Base-by-base conservation (phyloP, 2,888 invertebrate species). In the Tenthredo notha region DNA sequence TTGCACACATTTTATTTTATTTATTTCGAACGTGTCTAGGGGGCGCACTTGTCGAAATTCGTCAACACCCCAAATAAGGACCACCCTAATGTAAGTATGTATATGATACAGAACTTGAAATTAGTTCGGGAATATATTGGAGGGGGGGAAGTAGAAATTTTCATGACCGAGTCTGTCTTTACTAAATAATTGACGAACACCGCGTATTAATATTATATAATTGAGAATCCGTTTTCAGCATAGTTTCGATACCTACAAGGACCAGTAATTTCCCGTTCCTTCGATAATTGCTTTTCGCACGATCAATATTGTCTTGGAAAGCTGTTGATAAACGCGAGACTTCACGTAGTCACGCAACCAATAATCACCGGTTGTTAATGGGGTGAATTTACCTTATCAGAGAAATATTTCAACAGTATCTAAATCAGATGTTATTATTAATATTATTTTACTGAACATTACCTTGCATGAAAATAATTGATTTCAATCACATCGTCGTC, bases 301-400 rank as follows among this genome's bases (percentile, higher is more conserved):
- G 77, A 77, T 77, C 77, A 43, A 74, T 74, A 74, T 43, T 74
- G 77, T 77, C 77, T 77, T 77, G 50, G 50, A 25, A 50, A 50
- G 12, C 54, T 18, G 18, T 77, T 77, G 77, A 77, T 77, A 54
- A 77, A 77, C 29, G 77, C 50, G 77, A 77, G 77, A 33, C 50
- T 77, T 54, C 77, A 9, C 77, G 77, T 77, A 77, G 77, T 77
- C 77, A 77, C 77, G 77, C 77, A 33, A 77, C 54, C 77, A 77
- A 77, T 77, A 77, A 77, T 77, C 50, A 54, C 77, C 50, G 33
- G 77, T 54, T 77, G 29, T 54, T 77, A 77, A 77, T 50, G 50
- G 54, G 15, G 33, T n/a, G 15, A 50, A 50, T 77, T 77, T 77
- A 77, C 47, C 77, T 54, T 77, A 77, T 77, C 50, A n/a, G 47